These are phyloP conservation scores for Platanista minor DNA, from an alignment of 2,113 vertebrate species.

Conservation along the genomic window DNA sequence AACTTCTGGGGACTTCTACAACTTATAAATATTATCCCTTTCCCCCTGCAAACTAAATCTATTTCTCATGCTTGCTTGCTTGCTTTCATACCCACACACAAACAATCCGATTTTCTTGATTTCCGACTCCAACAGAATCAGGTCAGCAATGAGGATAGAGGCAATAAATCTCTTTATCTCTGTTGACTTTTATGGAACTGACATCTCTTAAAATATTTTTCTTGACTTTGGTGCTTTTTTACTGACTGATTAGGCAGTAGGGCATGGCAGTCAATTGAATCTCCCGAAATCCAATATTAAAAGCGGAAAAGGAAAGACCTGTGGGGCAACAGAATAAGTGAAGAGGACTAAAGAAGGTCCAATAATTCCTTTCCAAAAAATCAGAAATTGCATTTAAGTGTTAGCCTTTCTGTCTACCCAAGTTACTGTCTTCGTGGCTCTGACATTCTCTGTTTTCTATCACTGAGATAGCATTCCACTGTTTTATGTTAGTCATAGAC, in stretches of 20 bases:
- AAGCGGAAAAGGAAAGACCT: slow-evolving; percentile 69
- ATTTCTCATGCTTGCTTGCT: slow-evolving; percentile 41
- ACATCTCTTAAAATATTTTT: slow-evolving; percentile 76
- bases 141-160: slow-evolving; percentile 72
- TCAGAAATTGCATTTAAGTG: slow-evolving; percentile 66
- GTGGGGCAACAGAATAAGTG: slow-evolving; percentile 69
- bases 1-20: slow-evolving; percentile 46
- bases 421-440: slow-evolving; percentile 29
- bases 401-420: slow-evolving; percentile 53
- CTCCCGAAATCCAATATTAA: slow-evolving; percentile 77
- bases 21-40: slow-evolving; percentile 65
- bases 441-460: slow-evolving; percentile 41
- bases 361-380: slow-evolving; percentile 51
- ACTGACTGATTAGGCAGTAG: slow-evolving; percentile 72
- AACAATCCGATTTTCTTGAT: slow-evolving; percentile 68
- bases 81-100: slow-evolving; percentile 37
- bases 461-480: neutral
- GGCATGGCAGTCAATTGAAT: slow-evolving; percentile 73
- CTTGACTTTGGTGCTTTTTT: slow-evolving; percentile 72
- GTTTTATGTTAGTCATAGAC: slow-evolving; percentile 40
- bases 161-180: slow-evolving; percentile 77
- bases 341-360: slow-evolving; percentile 58
- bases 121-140: slow-evolving; percentile 42
- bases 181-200: slow-evolving; percentile 75
- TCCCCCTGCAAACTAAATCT: slow-evolving; percentile 49